Conservation (phyloP, 2,797 vertebrate genomes). For the Gymnodraco acuticeps region DNA sequence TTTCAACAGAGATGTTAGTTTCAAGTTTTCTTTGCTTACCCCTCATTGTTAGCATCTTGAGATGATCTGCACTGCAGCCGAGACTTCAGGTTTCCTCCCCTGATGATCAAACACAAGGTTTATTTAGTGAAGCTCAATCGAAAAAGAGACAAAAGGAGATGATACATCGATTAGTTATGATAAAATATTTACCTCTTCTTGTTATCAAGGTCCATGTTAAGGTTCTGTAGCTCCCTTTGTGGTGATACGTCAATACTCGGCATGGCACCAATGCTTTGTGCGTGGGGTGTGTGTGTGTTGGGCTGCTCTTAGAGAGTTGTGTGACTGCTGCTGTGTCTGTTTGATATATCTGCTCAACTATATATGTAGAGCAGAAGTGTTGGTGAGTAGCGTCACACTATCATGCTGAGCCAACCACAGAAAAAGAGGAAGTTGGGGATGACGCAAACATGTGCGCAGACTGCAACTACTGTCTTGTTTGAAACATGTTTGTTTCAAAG, state of each 20-base stretch:
- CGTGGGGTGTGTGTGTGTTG: not conserved
- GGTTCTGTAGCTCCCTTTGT: constrained; percentile 54
- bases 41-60: constrained; percentile 36
- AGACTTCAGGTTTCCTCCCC: constrained; percentile 61
- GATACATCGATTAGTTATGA: not conserved
- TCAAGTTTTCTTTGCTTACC: constrained; percentile 57
- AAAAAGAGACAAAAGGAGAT: not conserved
- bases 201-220: constrained; percentile 72
- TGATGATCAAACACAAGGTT: constrained; percentile 34
- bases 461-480: constrained; percentile 22
- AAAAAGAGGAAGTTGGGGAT: constrained; percentile 83
- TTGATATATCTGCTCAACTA: constrained; percentile 13
- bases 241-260: constrained; percentile 60
- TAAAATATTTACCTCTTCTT: constrained; percentile 69
- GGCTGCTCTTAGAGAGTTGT: constrained; percentile 10
- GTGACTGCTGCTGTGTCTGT: constrained; percentile 29
- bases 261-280: constrained; percentile 60
- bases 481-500: constrained; percentile 50
- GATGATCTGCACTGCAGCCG: constrained; percentile 58
- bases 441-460: constrained; percentile 63
- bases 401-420: constrained; percentile 72
- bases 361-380: constrained; percentile 41
- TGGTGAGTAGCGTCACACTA: constrained; percentile 58
- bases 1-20: not conserved
- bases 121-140: constrained; percentile 22